Percentiles rank a stretch among this genome's conserved stretches.
These are phyloP conservation scores for Ophraella communa DNA, from an alignment of 2,888 invertebrate genomes.

Conservation along the genomic window DNA sequence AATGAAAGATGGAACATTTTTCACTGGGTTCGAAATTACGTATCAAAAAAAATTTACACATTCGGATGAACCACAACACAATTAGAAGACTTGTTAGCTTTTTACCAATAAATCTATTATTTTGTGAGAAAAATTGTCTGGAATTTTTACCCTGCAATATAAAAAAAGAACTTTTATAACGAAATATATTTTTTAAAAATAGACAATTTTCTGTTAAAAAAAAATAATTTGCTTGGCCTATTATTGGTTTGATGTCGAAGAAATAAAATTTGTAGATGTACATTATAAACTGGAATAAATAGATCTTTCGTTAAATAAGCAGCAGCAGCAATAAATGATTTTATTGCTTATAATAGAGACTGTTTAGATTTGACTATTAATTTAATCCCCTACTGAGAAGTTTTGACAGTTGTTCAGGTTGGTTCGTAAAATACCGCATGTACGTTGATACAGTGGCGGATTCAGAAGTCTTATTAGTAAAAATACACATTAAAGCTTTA, in stretches of 20 bases:
- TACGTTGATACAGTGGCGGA: background rate
- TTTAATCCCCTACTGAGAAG: conserved; percentile 22
- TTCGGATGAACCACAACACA: background rate
- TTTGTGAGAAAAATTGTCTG: too few species aligned
- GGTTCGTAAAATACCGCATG: background rate
- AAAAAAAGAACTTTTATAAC: too few species aligned
- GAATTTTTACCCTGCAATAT: too few species aligned
- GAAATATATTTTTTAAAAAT: too few species aligned
- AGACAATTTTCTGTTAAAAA: too few species aligned
- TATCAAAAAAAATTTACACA: background rate
- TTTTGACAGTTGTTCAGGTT: conserved; percentile 20
- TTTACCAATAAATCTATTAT: too few species aligned
- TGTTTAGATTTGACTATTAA: conserved; percentile 10
- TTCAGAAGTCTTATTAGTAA: too few species aligned
- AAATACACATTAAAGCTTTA: too few species aligned
- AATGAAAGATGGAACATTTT: background rate
- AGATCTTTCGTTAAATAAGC: conserved; percentile 14
- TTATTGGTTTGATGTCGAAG: background rate
- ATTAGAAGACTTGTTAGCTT: too few species aligned
- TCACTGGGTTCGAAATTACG: background rate
- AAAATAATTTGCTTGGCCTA: background rate
- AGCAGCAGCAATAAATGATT: conserved; percentile 16
- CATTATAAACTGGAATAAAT: conserved; percentile 15
- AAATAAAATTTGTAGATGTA: conserved; percentile 17
- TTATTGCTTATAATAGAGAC: conserved; percentile 19